These are phyloP conservation scores for Mythimna pallens DNA, from an alignment of 2,888 invertebrate species.

Conservation along the genomic window DNA sequence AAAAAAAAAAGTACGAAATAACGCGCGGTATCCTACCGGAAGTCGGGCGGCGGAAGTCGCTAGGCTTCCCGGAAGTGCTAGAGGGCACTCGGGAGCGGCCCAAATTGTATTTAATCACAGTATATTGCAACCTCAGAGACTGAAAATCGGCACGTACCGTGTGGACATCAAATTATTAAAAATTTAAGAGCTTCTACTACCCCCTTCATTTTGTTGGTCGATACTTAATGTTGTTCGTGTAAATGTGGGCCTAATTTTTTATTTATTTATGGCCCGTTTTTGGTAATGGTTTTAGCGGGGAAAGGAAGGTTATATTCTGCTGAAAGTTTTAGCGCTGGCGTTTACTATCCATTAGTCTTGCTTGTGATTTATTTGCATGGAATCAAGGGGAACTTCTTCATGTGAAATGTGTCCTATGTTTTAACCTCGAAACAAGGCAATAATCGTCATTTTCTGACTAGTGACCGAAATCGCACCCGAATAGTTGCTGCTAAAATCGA, in stretches of 20 bases:
- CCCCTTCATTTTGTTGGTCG: slow-evolving; percentile 53
- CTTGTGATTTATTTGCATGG: not conserved
- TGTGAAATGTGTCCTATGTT: too few species aligned
- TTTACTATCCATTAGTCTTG: not conserved
- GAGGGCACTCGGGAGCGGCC: slow-evolving; percentile 83
- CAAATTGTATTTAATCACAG: slow-evolving; percentile 88
- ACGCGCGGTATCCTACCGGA: slow-evolving; percentile 86
- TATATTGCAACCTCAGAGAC: slow-evolving; percentile 74
- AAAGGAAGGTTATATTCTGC: not conserved
- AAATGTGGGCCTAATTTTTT: slow-evolving; percentile 57
- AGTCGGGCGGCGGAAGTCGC: slow-evolving; percentile 85
- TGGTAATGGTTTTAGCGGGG: slow-evolving; percentile 13
- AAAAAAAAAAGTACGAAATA: slow-evolving; percentile 85
- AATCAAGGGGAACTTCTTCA: not conserved
- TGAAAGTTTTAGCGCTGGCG: slow-evolving; percentile 1
- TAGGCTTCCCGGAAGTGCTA: slow-evolving; percentile 88
- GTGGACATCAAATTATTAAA: slow-evolving; percentile 75
- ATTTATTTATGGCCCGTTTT: slow-evolving; percentile 48
- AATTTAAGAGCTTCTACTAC: slow-evolving; percentile 63
- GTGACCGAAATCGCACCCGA: too few species aligned
- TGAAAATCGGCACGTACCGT: slow-evolving; percentile 65
- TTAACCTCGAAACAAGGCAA: not conserved
- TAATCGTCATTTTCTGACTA: not conserved
- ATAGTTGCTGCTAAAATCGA: too few species aligned
- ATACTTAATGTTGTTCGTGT: slow-evolving; percentile 48